Evolutionary conservation across 1,140 invertebrate genomes (phyloP).

Genomic region (Lerema accius): DNA sequence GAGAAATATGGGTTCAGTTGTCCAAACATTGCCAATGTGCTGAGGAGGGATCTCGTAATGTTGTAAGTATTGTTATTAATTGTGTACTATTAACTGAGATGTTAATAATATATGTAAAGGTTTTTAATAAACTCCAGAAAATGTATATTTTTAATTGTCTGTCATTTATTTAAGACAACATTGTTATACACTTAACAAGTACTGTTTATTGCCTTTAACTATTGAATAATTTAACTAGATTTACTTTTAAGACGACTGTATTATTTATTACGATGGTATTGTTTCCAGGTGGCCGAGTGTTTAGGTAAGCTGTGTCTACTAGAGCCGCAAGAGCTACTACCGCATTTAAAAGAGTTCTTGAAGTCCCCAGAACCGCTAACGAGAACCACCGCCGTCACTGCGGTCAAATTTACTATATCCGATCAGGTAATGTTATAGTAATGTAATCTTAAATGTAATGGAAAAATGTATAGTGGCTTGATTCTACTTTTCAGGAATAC

Average conservation of each 20-base stretch:
- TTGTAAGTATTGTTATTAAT: conserved; percentile 83
- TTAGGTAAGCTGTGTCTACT: conserved; percentile 98
- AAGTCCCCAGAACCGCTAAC: conserved; percentile 92
- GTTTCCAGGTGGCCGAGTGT: conserved; percentile 93
- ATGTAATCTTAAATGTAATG: no score
- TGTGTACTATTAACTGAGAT: no score
- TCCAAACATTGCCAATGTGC: conserved; percentile 97
- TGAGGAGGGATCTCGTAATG: conserved; percentile 98
- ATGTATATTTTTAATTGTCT: no score
- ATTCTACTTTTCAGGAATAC: no score
- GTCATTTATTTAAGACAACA: no score
- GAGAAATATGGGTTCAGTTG: conserved; percentile 94
- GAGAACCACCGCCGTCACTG: conserved; percentile 98
- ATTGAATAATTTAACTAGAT: no score
- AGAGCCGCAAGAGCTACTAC: conserved; percentile 92
- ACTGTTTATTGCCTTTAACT: no score
- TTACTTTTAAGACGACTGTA: no score
- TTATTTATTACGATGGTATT: conserved; percentile 4
- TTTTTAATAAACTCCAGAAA: no score
- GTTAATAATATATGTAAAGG: no score
- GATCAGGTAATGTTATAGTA: conserved; percentile 87
- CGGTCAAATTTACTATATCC: conserved; percentile 98
- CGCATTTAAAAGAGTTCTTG: conserved; percentile 90
- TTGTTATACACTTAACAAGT: no score
- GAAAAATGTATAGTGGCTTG: no score